Evolutionary conservation across 2,113 vertebrate genomes (phyloP).

Genomic region (Gopherus evgoodei): DNA sequence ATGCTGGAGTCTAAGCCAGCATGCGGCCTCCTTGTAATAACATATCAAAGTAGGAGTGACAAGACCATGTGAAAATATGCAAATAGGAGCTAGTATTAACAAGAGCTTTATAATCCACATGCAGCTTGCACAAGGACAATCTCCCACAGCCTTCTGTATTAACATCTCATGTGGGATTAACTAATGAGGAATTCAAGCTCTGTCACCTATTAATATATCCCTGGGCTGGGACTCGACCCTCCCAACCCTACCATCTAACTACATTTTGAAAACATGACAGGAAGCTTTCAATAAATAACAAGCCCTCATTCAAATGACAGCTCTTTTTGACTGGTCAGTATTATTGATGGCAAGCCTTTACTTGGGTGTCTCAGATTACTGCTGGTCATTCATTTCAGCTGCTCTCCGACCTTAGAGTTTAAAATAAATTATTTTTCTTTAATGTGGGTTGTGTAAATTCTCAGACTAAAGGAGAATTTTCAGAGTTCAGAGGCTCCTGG

Average conservation of each 20-base stretch:
- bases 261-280: not conserved
- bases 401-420: conserved; percentile 24
- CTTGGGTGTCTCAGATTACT: conserved; percentile 4
- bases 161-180: conserved; percentile 22
- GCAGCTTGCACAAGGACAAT: not conserved
- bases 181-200: not conserved
- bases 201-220: not conserved
- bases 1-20: not conserved
- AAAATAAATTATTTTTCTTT: not conserved
- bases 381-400: conserved; percentile 46
- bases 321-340: not conserved
- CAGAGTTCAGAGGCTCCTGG: conserved; percentile 40
- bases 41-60: not conserved
- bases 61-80: accelerated
- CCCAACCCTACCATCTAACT: not conserved
- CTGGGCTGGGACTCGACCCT: not conserved
- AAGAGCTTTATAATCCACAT: not conserved
- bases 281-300: conserved; percentile 51
- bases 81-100: not conserved
- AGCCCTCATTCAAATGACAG: conserved; percentile 22
- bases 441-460: conserved; percentile 49
- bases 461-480: conserved; percentile 34
- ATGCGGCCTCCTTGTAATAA: accelerated
- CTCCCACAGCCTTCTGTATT: not conserved
- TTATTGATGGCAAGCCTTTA: not conserved